These are phyloP conservation scores for Fragum whitleyi DNA, from an alignment of 2,888 invertebrate genomes.

Conservation along the genomic window DNA sequence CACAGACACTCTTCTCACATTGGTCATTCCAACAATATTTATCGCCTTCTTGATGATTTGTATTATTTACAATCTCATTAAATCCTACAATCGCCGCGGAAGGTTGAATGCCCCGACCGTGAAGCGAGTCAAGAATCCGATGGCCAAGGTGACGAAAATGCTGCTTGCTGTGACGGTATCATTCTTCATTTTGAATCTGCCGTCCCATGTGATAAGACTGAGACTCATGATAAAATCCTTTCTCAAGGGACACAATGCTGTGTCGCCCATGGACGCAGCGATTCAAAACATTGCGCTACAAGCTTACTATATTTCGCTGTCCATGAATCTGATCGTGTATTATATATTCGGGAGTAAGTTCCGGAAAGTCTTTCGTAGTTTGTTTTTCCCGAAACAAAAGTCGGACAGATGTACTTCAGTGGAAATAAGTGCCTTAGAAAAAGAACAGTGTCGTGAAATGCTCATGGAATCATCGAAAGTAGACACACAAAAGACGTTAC, in stretches of 20 bases:
- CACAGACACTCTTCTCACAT: slow-evolving; percentile 62
- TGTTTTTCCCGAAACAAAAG: slow-evolving; percentile 1
- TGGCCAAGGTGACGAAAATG: slow-evolving; percentile 66
- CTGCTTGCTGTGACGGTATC: slow-evolving; percentile 70
- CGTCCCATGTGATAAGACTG: slow-evolving; percentile 70
- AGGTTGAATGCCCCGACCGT: slow-evolving; percentile 40
- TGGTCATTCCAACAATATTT: slow-evolving; percentile 45
- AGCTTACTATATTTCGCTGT: slow-evolving; percentile 74
- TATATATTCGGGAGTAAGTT: slow-evolving; percentile 73
- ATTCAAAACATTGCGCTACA: slow-evolving; percentile 68
- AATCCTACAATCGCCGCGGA: slow-evolving; percentile 53
- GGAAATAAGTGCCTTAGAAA: slow-evolving; percentile 16
- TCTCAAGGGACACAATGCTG: slow-evolving; percentile 30
- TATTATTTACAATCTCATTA: slow-evolving; percentile 53
- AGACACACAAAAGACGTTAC: background rate
- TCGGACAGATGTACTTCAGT: background rate
- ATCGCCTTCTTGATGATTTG: slow-evolving; percentile 40
- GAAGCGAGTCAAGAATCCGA: slow-evolving; percentile 43
- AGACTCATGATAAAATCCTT: slow-evolving; percentile 55
- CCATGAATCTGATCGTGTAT: slow-evolving; percentile 76
- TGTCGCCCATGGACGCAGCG: slow-evolving; percentile 32
- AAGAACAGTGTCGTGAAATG: background rate
- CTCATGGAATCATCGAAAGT: background rate
- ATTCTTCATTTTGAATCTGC: slow-evolving; percentile 70
- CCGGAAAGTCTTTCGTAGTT: slow-evolving; percentile 51